Base-by-base conservation (phyloP, 1,140 invertebrate genomes). In the Cyrtorhinus lividipennis region DNA sequence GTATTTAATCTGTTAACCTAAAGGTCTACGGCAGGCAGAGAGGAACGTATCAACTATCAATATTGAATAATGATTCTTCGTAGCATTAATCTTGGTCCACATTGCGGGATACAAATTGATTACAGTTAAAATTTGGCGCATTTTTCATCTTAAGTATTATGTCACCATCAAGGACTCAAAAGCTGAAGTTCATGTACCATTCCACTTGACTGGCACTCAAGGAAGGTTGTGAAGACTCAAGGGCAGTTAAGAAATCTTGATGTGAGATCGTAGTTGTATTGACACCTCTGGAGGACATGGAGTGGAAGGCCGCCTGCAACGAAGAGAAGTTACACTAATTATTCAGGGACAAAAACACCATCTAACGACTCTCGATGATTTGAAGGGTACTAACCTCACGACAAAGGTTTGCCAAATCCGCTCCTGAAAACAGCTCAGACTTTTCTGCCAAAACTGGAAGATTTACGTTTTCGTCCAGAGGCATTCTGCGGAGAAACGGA, bases 381-480 rank as follows among this genome's bases (percentile, higher is more conserved):
- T 15, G n/a, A 27, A 8, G 2, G n/a, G 69, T 66, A 66, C 68
- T 68, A 69, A 81, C 80, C 74, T 87, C 84, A 65, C 81, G 80
- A 68, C 85, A 87, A 0, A 90, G 69, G 68, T 81, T 81, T 62
- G 83, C 77, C 45, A 89, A 70, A 72, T 92, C 89, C 18, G 89
- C 89, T 22, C 89, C 89, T 2, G 88, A 90, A 72, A 81, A 90
- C 20, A 75, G 73, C 26, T 82, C 74, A 0, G 87, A 89, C 56
- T 64, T 71, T 0, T 69, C 66, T 1, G 85, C 83, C 45, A 91
- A 70, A 18, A 72, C 66, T 23, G 77, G 71, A 0, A 86, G 69
- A 68, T 83, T 73, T 0, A 88, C 78, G 72, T 81, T 75, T 13
- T 77, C 73, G 38, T 72, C 72, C 15, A 83, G 71, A 12, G 82